Evolutionary conservation across 2,797 vertebrate genomes (phyloP), one percentile per base, ranked within the genome.

Genomic region (Eutrigla gurnardus): DNA sequence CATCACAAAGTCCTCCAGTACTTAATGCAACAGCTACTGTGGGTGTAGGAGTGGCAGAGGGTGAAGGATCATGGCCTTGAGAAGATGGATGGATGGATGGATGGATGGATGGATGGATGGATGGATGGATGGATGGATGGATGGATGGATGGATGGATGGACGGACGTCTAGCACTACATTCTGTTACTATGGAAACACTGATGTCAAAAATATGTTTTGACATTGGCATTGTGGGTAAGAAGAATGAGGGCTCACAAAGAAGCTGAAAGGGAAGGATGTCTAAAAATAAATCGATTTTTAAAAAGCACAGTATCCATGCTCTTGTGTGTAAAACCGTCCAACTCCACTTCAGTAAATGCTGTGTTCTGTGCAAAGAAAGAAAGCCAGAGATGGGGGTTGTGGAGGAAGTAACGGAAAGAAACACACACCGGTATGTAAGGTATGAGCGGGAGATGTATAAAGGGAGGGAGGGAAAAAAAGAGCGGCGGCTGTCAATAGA

Each of bases 101-200:
- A 53, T 13, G 12, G n/a, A 58, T 11, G n/a, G n/a, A n/a, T n/a
- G n/a, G n/a, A n/a, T n/a, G n/a, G n/a, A n/a, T n/a, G n/a, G n/a
- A n/a, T n/a, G n/a, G n/a, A 53, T 25, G 37, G 3, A 39, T 6
- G 52, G 57, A 66, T 18, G 42, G 32, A 54, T 14, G 4, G 32
- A 53, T 13, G 12, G n/a, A 53, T 25, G 37, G 3, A 39, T 6
- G 52, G 57, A 66, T 18, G 42, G 32, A 54, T 14, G 4, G 32
- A 53, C 6, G 12, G 25, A 25, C 73, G 59, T 74, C 42, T 37
- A 43, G 67, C 68, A 7, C 75, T 60, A 59, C 55, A 76, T 54
- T 52, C 45, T 4, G 83, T 88, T 88, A 78, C 88, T 82, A 83
- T 87, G 88, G 88, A 82, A 90, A 89, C 83, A 75, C 62, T 60